phyloP scores from a whole-genome alignment of 1,140 invertebrate genomes.

The Ceratoteleas bidentatus region DNA sequence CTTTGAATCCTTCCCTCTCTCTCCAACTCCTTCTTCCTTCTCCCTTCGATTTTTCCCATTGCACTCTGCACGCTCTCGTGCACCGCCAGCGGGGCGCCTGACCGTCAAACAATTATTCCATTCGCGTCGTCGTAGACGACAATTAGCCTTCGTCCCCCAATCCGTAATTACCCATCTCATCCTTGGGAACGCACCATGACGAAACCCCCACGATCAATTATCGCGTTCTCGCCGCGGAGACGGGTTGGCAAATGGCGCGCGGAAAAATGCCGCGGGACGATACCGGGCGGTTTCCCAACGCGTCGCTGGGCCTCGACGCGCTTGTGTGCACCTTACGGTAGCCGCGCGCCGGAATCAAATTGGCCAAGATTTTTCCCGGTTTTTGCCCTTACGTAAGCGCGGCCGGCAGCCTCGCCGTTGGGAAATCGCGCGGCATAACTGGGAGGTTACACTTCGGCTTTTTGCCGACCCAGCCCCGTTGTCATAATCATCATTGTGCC shows the following conservation, averaged over 20 bases:
- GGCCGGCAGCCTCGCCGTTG: constrained; percentile 32
- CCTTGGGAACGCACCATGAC: constrained; percentile 44
- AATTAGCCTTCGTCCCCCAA: constrained; percentile 21
- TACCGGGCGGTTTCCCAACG: constrained; percentile 34
- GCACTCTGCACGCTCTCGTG: no score
- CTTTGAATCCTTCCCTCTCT: no score
- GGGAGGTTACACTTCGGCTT: constrained; percentile 52
- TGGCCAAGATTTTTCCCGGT: constrained; percentile 37
- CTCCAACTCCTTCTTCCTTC: neutral
- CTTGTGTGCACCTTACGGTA: constrained; percentile 26
- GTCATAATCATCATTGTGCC: constrained; percentile 64
- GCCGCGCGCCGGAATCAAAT: constrained; percentile 26
- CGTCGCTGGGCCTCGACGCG: constrained; percentile 22
- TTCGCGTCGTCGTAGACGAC: constrained; percentile 14
- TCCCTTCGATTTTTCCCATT: no score
- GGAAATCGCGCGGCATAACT: constrained; percentile 60
- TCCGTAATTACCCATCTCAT: constrained; percentile 30
- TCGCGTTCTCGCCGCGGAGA: constrained; percentile 15
- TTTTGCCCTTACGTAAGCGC: constrained; percentile 38
- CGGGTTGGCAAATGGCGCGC: constrained; percentile 32
- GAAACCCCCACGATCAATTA: constrained; percentile 44
- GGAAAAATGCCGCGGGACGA: constrained; percentile 15
- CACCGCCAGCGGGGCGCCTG: no score
- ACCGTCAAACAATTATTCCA: constrained; percentile 29
- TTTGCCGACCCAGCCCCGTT: constrained; percentile 60